phyloP scores from a whole-genome alignment of 2,888 invertebrate genomes.

The Zeuzera pyrina region DNA sequence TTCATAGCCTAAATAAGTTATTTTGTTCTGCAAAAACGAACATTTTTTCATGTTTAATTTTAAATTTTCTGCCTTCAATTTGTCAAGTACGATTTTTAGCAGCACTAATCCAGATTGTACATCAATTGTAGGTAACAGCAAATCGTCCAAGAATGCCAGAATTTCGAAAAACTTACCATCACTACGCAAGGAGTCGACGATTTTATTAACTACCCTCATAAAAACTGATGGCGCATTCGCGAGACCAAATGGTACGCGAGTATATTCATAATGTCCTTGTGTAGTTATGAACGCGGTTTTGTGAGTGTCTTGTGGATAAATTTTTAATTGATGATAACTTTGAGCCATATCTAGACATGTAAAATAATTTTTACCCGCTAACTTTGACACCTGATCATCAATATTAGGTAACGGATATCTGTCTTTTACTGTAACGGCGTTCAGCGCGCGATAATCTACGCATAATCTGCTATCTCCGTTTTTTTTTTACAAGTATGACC shows the following conservation, averaged over 20 bases:
- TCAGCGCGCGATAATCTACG: too few relatives aligned
- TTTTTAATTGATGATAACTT: slow-evolving; percentile 16
- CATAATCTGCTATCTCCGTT: background rate
- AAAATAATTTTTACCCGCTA: slow-evolving; percentile 18
- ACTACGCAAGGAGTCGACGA: background rate
- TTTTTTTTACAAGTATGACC: background rate
- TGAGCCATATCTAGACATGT: slow-evolving; percentile 17
- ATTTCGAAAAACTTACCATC: background rate
- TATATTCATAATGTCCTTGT: background rate
- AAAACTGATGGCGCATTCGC: background rate
- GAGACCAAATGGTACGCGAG: background rate
- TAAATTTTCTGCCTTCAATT: too few relatives aligned
- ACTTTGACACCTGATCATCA: slow-evolving; percentile 17
- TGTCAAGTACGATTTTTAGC: too few relatives aligned
- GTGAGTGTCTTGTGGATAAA: slow-evolving; percentile 3
- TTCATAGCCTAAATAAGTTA: background rate
- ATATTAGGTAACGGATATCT: slow-evolving; percentile 21
- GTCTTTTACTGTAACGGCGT: too few relatives aligned
- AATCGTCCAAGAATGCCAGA: background rate
- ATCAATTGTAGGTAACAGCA: too few relatives aligned
- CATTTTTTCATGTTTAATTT: background rate
- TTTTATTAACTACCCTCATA: background rate
- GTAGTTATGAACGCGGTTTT: background rate
- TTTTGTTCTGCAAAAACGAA: background rate
- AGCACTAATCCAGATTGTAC: too few relatives aligned